Percentiles rank a stretch among this genome's conserved stretches.
Conservation (phyloP, 1,140 invertebrate genomes). For the Cydia amplana region DNA sequence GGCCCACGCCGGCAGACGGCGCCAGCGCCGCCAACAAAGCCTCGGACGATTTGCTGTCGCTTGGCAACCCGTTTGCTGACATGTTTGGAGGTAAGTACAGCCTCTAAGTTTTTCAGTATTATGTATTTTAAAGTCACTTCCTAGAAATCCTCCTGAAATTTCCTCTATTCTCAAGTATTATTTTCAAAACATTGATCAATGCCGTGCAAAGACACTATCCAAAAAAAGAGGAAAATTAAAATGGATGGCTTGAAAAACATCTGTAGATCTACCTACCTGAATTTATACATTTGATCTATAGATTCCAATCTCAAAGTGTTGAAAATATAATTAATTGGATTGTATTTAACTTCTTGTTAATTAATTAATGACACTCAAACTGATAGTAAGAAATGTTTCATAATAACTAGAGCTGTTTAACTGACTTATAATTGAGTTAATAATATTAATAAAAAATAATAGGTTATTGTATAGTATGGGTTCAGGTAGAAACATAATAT, state of each 20-base stretch:
- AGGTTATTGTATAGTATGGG: background rate
- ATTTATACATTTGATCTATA: too few species aligned
- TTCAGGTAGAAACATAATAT: conserved; percentile 6
- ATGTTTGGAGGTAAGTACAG: conserved; percentile 83
- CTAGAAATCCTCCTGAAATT: background rate
- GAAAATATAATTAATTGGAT: too few species aligned
- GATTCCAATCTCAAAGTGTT: too few species aligned
- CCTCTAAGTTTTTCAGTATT: background rate
- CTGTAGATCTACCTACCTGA: too few species aligned
- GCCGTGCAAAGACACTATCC: too few species aligned
- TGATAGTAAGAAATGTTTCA: conserved; percentile 3
- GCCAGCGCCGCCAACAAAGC: conserved; percentile 81
- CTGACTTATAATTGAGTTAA: background rate
- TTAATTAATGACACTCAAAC: background rate
- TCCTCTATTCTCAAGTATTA: too few species aligned
- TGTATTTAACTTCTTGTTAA: background rate
- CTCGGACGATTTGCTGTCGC: conserved; percentile 93
- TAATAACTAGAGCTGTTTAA: conserved; percentile 5
- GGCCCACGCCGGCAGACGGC: conserved; percentile 77
- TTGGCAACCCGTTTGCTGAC: conserved; percentile 95
- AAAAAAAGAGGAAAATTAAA: too few species aligned
- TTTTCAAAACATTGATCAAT: too few species aligned
- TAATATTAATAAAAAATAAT: background rate
- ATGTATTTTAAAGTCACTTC: background rate
- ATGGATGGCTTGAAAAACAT: too few species aligned